phyloP scores from a whole-genome alignment of 2,113 vertebrate genomes.

The Oplegnathus fasciatus region DNA sequence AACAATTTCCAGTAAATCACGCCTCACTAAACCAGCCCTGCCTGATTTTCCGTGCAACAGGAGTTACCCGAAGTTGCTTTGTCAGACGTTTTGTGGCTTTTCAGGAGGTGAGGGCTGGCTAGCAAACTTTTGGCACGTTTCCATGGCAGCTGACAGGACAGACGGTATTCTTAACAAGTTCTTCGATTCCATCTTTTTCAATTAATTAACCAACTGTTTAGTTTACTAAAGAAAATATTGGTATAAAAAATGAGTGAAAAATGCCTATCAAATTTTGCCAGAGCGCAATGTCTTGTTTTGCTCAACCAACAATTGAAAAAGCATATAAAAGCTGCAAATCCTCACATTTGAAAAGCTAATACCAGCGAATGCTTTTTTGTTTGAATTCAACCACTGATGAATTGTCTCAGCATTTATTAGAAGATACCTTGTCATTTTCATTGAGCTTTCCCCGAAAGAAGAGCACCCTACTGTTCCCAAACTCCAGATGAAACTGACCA shows the following conservation, averaged over 20 bases:
- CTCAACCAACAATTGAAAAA: background rate
- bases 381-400: background rate
- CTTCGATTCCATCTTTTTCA: too few species aligned
- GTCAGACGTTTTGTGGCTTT: too few species aligned
- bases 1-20: too few species aligned
- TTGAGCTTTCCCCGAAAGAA: background rate
- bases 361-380: background rate
- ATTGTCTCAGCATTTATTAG: background rate
- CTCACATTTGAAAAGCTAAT: background rate
- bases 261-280: too few species aligned
- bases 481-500: conserved; percentile 36
- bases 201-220: background rate
- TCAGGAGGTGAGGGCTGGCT: too few species aligned
- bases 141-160: too few species aligned
- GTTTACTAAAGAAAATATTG: background rate
- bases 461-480: background rate
- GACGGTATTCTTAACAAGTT: too few species aligned
- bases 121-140: too few species aligned
- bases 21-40: too few species aligned
- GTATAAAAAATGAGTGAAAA: background rate
- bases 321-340: background rate
- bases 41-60: too few species aligned
- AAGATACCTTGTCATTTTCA: background rate
- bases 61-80: too few species aligned
- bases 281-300: background rate